These are phyloP conservation scores for Stenurella melanura DNA, from an alignment of 2,888 invertebrate genomes.

Conservation along the genomic window DNA sequence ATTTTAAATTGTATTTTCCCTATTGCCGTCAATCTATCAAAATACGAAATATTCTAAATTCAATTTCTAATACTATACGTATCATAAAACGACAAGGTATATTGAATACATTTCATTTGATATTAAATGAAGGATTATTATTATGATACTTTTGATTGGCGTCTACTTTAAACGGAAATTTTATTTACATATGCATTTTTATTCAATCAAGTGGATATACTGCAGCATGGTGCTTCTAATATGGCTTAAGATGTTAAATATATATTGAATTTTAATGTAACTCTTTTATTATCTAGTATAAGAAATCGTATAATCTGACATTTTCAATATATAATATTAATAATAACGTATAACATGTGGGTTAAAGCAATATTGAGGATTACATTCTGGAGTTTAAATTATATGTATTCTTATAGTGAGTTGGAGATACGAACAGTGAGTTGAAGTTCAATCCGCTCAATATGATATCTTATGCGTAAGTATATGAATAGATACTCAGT, in stretches of 20 bases:
- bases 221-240: background rate
- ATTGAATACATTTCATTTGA: slow-evolving; percentile 23
- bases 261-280: slow-evolving; percentile 24
- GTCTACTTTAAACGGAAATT: slow-evolving; percentile 9
- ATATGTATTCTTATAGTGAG: slow-evolving; percentile 13
- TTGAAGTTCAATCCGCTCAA: slow-evolving; percentile 11
- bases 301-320: slow-evolving; percentile 21
- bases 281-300: slow-evolving; percentile 9
- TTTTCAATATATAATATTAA: slow-evolving; percentile 29
- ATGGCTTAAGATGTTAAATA: slow-evolving; percentile 23
- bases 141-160: slow-evolving; percentile 22
- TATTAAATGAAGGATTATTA: slow-evolving; percentile 9
- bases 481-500: background rate
- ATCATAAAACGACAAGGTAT: background rate
- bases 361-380: slow-evolving; percentile 25
- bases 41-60: slow-evolving; percentile 32
- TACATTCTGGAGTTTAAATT: slow-evolving; percentile 22
- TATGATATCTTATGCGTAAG: background rate
- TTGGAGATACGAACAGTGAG: slow-evolving; percentile 12
- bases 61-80: slow-evolving; percentile 23
- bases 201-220: background rate
- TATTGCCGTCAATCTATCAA: slow-evolving; percentile 29
- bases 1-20: slow-evolving; percentile 27
- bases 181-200: slow-evolving; percentile 26
- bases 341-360: slow-evolving; percentile 21